Evolutionary conservation across 2,113 vertebrate species (phyloP), one percentile per base, ranked within the genome.

Genomic region (Chaenocephalus aceratus): DNA sequence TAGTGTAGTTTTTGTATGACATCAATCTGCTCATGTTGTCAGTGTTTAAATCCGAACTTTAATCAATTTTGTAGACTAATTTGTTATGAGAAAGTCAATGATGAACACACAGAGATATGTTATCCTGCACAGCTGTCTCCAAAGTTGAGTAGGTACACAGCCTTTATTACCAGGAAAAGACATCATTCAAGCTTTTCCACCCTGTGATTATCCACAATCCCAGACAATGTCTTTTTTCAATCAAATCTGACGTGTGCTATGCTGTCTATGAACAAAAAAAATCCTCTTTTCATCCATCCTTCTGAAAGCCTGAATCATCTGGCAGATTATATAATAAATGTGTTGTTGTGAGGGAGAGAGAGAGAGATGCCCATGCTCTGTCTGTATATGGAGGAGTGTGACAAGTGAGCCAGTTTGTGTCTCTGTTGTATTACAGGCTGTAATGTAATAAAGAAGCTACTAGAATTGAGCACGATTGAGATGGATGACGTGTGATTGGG

Each of bases 251-350:
- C 65, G 30, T 77, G 53, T 69, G 44, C 79, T 77, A 53, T 58
- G 23, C 59, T 79, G 46, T 81, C 74, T 70, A 57, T n/a, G 36
- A 57, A 79, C 74, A 79, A 74, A 75, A 74, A 75, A 77, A 68
- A 78, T 1, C 59, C 41, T 45, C 18, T 72, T 79, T 75, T 72
- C 23, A 75, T 85, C 68, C 51, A 53, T 84, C 36, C 34, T 70
- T 59, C 71, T 75, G 70, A 66, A 53, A 75, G 65, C 80, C 72
- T 71, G 83, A 88, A 83, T 91, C 86, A 87, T 87, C 84, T 85
- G 79, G 41, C 51, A 60, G 75, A 85, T 92, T 89, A 89, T 87
- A 64, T 86, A 89, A 90, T 81, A 76, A 69, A 75, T 72, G 78
- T 88, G 61, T 85, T 86, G 71, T 79, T 84, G 83, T 82, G 65